A percentile compares a stretch with the other conserved stretches of the same genome.
phyloP scores from a whole-genome alignment of 2,113 vertebrate species.

The Prunella himalayana region DNA sequence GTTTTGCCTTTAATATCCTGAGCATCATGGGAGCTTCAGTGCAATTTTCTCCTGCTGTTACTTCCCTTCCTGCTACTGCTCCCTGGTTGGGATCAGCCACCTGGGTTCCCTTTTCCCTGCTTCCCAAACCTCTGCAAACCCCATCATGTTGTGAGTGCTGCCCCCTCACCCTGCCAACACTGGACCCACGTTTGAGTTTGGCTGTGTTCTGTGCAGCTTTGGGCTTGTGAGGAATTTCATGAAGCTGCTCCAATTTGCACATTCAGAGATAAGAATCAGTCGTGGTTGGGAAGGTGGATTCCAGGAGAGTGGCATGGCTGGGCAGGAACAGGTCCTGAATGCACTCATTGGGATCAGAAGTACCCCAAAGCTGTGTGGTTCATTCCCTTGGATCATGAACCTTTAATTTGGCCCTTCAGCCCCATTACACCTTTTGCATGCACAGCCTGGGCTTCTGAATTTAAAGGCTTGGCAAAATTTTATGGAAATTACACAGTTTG shows the following conservation, averaged over 20 bases:
- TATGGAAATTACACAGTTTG: not conserved
- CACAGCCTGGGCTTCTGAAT: not conserved
- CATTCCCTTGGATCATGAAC: not conserved
- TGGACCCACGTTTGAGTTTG: not conserved
- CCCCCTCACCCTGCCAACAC: constrained; percentile 28
- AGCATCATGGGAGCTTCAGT: constrained; percentile 11
- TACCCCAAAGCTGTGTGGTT: not conserved
- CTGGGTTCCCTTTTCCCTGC: constrained; percentile 51
- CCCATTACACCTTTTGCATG: not conserved
- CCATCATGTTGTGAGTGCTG: not conserved
- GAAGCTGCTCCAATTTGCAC: constrained; percentile 6
- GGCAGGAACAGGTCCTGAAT: not conserved
- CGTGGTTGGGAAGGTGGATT: fast-evolving
- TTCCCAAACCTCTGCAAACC: constrained; percentile 28
- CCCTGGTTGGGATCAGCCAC: constrained; percentile 16
- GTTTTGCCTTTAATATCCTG: constrained; percentile 45
- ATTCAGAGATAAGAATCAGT: not conserved
- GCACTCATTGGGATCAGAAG: not conserved
- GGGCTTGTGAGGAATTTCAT: not conserved
- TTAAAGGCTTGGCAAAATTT: not conserved
- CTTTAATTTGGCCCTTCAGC: not conserved
- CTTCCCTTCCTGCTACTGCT: constrained; percentile 55
- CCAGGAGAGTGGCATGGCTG: not conserved
- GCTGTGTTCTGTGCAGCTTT: constrained; percentile 2
- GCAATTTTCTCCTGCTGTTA: constrained; percentile 54